Base-by-base conservation (phyloP, 2,888 invertebrate species). In the Baronia brevicornis region DNA sequence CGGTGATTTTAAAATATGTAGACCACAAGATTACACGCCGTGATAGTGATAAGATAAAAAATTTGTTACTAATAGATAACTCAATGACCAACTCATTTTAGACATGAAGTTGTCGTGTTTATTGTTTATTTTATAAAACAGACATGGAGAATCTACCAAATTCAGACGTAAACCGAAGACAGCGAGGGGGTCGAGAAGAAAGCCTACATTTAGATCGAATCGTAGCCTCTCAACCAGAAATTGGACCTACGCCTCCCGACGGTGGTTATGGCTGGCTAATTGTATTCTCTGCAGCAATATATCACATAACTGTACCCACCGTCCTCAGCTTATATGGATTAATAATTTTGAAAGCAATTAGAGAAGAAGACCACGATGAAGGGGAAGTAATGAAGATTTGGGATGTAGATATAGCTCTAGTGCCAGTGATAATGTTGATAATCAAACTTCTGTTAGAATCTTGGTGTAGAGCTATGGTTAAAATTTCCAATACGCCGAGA, bases 211-310 rank as follows among this genome's bases (percentile, higher is more conserved):
- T 90, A 43, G 90, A 90, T 50, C 77, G 86, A 31, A 79, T 90
- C 3, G 75, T 89, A 33, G 82, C 88, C 24, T 88, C 89, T 10
- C 87, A 88, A 43, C 88, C 89, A 1, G 89, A 90, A 62, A 77
- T 90, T 28, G 90, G 90, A 0, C 90, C 90, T 1, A 86, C 85
- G 6, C 84, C 89, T 26, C 88, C 89, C 1, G 89, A 90, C 50
- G 90, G 89, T 0, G 89, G 89, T 2, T 90, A 88, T 50, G 89
- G 90, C 1, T 90, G 90, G 90, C 51, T 90, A 26, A 85, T 90
- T 44, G 84, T 90, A 28, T 51, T 84, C 19, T 86, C 87, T 6
- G 85, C 88, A 15, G 68, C 85, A 41, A 67, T 88, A 43, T 87
- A 89, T 55, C 87, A 90, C 66, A 84, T 88, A 52, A 70, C 86